Evolutionary conservation across 2,113 vertebrate species (phyloP), one percentile per base, ranked within the genome.

Genomic region (Helogale parvula): DNA sequence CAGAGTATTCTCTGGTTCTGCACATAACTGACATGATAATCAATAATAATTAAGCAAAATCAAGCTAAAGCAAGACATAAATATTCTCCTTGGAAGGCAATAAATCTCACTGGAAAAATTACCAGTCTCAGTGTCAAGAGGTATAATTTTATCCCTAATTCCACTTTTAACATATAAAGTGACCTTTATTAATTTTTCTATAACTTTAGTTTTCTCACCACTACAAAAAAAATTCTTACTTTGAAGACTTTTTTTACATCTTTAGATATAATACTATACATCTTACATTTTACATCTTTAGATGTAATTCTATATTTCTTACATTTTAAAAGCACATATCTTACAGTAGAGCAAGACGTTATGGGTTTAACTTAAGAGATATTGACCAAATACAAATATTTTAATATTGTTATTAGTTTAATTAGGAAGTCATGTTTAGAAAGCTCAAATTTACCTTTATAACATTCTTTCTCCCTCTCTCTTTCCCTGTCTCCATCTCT

Each of bases 1-100:
- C 38, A 93, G 83, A 87, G 33, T 71, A 94, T 35, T 38, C 11
- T 97, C 63, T 69, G 9, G 29, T 82, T 88, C n/a, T 96, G 57
- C 16, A 85, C 57, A 31, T 89, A 88, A 88, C 31, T 45, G 38
- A 77, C 38, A 63, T 54, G 21, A 65, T 14, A 77, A 93, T 79
- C 33, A 8, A 96, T 60, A 89, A 89, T 60, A 65, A 74, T 66
- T 90, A 81, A 45, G 21, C 23, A 93, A 82, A 72, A 90, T 89
- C 2, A 71, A 89, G 57, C 17, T 27, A 63, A 68, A 88, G 66
- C 15, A 92, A 86, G 41, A 86, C 86, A 19, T 27, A 71, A 14
- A 60, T 33, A 66, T 82, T 76, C 47, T 89, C n/a, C 68, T 38
- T 66, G 12, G 88, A 15, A 88, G 69, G 25, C 15, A 84, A 33